These are phyloP conservation scores for Bagarius yarrelli DNA, from an alignment of 2,113 vertebrate genomes.

Conservation along the genomic window DNA sequence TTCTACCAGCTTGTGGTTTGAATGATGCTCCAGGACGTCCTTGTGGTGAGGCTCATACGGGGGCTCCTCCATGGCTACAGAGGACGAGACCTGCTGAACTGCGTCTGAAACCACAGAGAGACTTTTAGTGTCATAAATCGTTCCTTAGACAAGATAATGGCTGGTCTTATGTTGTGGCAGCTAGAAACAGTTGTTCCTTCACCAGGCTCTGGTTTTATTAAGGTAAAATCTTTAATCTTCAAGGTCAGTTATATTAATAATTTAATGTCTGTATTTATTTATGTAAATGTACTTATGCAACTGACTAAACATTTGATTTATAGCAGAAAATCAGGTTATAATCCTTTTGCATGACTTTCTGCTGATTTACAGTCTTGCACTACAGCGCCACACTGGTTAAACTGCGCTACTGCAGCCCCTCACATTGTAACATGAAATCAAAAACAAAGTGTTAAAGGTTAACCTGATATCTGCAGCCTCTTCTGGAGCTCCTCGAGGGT, in stretches of 20 bases:
- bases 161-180: background rate
- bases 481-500: conserved; percentile 37
- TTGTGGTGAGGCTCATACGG: background rate
- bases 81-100: conserved; percentile 28
- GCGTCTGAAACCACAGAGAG: conserved; percentile 24
- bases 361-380: too few relatives aligned
- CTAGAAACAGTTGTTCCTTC: background rate
- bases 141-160: background rate
- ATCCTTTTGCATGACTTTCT: too few relatives aligned
- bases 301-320: too few relatives aligned
- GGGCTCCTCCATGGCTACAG: conserved; percentile 9
- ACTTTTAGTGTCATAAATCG: background rate
- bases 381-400: too few relatives aligned
- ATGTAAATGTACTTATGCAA: too few relatives aligned
- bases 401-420: too few relatives aligned
- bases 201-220: background rate
- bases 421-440: too few relatives aligned
- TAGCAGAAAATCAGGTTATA: too few relatives aligned
- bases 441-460: background rate
- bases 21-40: too few relatives aligned
- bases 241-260: too few relatives aligned
- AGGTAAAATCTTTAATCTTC: too few relatives aligned
- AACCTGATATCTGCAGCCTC: conserved; percentile 25
- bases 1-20: background rate
- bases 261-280: too few relatives aligned